Evolutionary conservation across 2,797 vertebrate species (phyloP).

Genomic region (Darevskia nairensis): DNA sequence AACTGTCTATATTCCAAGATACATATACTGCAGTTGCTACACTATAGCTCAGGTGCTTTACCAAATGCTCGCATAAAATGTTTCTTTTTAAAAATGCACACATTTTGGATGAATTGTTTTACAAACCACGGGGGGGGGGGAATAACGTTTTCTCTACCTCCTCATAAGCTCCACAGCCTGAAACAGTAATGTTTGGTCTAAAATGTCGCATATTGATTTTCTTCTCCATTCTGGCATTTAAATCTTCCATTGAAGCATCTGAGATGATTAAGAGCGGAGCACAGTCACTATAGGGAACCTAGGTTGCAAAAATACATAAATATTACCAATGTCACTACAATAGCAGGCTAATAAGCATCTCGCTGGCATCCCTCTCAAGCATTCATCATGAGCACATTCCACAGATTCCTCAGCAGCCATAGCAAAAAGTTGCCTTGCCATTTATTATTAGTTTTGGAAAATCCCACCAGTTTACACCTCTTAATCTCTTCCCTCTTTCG

Average conservation of each 20-base stretch:
- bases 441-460: not conserved
- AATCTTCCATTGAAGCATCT: conserved; percentile 82
- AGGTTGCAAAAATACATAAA: not conserved
- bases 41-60: not conserved
- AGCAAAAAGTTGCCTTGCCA: not conserved
- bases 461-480: not conserved
- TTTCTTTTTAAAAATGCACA: not conserved
- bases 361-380: not conserved
- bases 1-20: not conserved
- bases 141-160: conserved; percentile 76
- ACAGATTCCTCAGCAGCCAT: not conserved
- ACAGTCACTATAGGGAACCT: conserved; percentile 82
- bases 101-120: not conserved
- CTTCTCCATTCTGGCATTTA: conserved; percentile 81
- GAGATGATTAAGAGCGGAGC: conserved; percentile 86
- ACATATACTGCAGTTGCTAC: not conserved
- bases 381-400: not conserved
- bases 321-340: not conserved
- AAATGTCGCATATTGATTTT: conserved; percentile 80
- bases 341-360: not conserved
- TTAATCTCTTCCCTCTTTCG: not conserved
- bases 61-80: not conserved
- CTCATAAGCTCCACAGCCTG: conserved; percentile 80
- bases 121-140: no score
- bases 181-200: conserved; percentile 84